phyloP scores from a whole-genome alignment of 2,888 invertebrate species.

The Alviniconcha strummeri region DNA sequence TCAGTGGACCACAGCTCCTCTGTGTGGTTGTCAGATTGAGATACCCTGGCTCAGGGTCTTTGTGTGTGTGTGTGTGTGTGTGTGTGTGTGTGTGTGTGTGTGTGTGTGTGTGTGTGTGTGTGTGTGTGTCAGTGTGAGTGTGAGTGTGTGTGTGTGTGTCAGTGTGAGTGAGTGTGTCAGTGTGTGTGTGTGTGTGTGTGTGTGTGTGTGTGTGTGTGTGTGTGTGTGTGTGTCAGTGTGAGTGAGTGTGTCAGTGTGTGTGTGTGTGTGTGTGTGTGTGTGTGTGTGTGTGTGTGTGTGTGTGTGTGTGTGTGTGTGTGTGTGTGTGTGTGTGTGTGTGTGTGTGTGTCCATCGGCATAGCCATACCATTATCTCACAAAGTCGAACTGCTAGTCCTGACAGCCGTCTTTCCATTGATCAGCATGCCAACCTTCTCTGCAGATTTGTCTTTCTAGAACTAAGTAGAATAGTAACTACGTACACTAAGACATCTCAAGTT shows the following conservation, averaged over 20 bases:
- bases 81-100: constrained; percentile 11
- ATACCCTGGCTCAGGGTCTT: no score
- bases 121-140: not conserved
- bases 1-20: no score
- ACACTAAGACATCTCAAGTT: no score
- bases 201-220: not conserved
- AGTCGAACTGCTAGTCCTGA: no score
- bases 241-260: not conserved
- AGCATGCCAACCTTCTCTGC: no score
- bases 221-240: not conserved
- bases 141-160: constrained; percentile 5
- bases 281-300: constrained; percentile 4
- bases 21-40: no score
- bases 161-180: not conserved
- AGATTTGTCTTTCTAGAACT: no score
- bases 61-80: not conserved
- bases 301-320: constrained; percentile 11
- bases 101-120: constrained; percentile 6
- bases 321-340: not conserved
- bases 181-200: not conserved
- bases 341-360: not conserved
- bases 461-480: no score
- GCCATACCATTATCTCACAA: no score
- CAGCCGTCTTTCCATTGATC: no score
- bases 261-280: constrained; percentile 6